phyloP scores from a whole-genome alignment of 2,113 vertebrate genomes.

The Seriola rivoliana region DNA sequence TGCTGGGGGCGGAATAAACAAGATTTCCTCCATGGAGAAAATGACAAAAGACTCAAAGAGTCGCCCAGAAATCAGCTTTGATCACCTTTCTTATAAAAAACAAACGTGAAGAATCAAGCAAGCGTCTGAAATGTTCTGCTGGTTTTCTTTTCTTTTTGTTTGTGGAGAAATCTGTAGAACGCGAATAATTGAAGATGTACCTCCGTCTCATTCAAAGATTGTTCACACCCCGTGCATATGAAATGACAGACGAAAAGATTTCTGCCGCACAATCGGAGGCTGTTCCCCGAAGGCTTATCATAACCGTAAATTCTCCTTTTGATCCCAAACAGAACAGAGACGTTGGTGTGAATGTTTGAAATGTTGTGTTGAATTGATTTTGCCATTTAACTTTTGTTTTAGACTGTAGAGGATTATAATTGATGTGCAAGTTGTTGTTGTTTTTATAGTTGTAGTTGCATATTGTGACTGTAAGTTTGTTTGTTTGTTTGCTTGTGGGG shows the following conservation, averaged over 20 bases:
- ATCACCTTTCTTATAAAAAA: constrained; percentile 36
- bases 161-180: constrained; percentile 22
- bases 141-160: constrained; percentile 5
- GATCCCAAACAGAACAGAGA: constrained; percentile 18
- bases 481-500: background rate
- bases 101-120: background rate
- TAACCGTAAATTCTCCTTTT: constrained; percentile 19
- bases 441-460: background rate
- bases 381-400: background rate
- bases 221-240: background rate
- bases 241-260: constrained; percentile 23
- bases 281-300: constrained; percentile 15
- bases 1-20: constrained; percentile 47
- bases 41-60: constrained; percentile 29
- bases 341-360: background rate
- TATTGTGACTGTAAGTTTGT: background rate
- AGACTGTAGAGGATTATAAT: background rate
- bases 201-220: constrained; percentile 1
- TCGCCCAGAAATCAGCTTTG: constrained; percentile 40
- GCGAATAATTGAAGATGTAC: constrained; percentile 33
- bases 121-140: constrained; percentile 1
- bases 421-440: background rate
- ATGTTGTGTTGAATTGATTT: constrained; percentile 21
- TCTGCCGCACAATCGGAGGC: background rate
- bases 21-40: constrained; percentile 4